phyloP scores from a whole-genome alignment of 2,888 invertebrate genomes.

The Gymnocheta viridis region DNA sequence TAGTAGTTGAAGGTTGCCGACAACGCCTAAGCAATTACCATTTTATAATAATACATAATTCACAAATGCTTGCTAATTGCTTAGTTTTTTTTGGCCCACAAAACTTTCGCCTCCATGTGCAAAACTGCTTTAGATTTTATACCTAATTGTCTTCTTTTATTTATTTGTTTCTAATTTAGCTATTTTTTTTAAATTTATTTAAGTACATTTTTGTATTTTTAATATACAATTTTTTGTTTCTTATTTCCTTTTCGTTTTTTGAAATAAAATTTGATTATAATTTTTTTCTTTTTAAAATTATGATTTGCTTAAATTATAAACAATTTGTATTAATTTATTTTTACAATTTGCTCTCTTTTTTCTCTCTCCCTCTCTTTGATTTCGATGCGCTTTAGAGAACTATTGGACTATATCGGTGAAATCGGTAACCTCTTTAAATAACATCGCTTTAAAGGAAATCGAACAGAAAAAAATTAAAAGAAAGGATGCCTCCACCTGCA shows the following conservation, averaged over 20 bases:
- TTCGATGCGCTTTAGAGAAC: constrained; percentile 73
- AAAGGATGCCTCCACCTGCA: constrained; percentile 27
- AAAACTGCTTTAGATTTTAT: too few species aligned
- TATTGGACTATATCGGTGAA: constrained; percentile 79
- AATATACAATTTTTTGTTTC: constrained; percentile 42
- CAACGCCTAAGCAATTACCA: too few species aligned
- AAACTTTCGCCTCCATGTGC: not conserved
- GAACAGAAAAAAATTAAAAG: constrained; percentile 59
- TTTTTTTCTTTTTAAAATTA: constrained; percentile 21
- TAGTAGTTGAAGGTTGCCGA: too few species aligned
- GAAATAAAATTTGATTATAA: not conserved
- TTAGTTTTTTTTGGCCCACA: too few species aligned
- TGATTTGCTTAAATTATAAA: constrained; percentile 30
- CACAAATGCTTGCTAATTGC: not conserved
- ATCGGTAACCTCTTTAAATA: constrained; percentile 81
- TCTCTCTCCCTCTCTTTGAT: not conserved
- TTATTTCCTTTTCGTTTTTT: constrained; percentile 49
- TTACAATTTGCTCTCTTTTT: constrained; percentile 64
- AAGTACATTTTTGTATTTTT: constrained; percentile 11
- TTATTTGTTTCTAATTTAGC: not conserved
- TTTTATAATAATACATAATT: too few species aligned
- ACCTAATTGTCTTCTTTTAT: not conserved
- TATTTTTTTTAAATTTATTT: not conserved
- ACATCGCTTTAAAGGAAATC: constrained; percentile 73
- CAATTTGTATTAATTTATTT: constrained; percentile 69